phyloP scores from a whole-genome alignment of 2,888 invertebrate species.

The Pemphredon lugubris region DNA sequence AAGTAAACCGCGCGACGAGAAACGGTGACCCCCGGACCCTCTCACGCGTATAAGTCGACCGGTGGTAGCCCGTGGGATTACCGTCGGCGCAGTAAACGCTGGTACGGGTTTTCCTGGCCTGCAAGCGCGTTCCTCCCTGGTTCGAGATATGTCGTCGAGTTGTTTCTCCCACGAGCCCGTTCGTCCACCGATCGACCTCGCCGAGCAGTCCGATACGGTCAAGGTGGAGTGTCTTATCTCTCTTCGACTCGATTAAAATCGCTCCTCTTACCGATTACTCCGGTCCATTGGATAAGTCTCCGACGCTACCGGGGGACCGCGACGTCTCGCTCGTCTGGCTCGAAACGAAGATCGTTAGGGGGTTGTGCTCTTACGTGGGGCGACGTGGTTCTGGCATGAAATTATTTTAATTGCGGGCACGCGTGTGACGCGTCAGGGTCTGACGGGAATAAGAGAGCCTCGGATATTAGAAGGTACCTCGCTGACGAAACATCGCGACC shows the following conservation, averaged over 20 bases:
- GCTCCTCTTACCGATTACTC: no score
- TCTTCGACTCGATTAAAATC: no score
- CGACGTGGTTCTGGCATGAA: not conserved
- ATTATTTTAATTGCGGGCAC: not conserved
- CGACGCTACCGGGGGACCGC: no score
- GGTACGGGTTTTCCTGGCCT: slow-evolving; percentile 26
- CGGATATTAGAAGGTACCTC: not conserved
- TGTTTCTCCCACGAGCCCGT: slow-evolving; percentile 87
- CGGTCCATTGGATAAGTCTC: no score
- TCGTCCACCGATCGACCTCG: slow-evolving; percentile 89
- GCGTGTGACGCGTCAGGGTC: not conserved
- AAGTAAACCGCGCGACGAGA: no score
- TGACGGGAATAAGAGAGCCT: not conserved
- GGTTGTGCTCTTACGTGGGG: no score
- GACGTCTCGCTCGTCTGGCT: no score
- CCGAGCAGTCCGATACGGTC: slow-evolving; percentile 88
- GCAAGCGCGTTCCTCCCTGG: no score
- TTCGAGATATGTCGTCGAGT: slow-evolving; percentile 78
- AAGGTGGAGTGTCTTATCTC: slow-evolving; percentile 83
- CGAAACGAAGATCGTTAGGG: no score
- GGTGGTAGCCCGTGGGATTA: no score
- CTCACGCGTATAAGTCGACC: no score
- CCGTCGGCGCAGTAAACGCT: slow-evolving; percentile 29
- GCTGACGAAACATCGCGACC: not conserved
- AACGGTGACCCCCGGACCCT: no score